phyloP scores from a whole-genome alignment of 2,888 invertebrate genomes.

The Desoria tigrina region DNA sequence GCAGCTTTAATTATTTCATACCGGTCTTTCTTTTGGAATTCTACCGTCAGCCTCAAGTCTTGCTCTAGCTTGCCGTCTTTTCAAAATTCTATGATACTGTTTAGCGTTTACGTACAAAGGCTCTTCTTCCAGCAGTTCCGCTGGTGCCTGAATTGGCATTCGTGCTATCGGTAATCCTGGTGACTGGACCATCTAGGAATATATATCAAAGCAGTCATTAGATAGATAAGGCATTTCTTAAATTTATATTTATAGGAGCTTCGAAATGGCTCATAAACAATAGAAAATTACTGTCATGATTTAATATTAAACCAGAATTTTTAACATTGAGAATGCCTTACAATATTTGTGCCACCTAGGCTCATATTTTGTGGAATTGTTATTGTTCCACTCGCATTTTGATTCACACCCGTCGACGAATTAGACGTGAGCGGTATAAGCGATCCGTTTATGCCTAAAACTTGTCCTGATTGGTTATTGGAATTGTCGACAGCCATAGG shows the following conservation, averaged over 20 bases:
- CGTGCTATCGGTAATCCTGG: constrained; percentile 56
- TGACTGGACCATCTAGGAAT: constrained; percentile 66
- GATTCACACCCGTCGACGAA: constrained; percentile 57
- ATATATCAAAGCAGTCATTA: no score
- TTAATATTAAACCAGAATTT: background rate
- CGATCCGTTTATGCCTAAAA: constrained; percentile 67
- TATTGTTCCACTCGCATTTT: constrained; percentile 56
- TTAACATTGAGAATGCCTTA: constrained; percentile 54
- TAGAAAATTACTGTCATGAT: constrained; percentile 53
- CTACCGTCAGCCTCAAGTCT: constrained; percentile 91
- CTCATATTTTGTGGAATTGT: constrained; percentile 63
- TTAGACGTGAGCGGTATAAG: constrained; percentile 68
- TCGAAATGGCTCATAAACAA: no score
- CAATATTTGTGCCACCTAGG: constrained; percentile 69
- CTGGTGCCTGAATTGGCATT: constrained; percentile 64
- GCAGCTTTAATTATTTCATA: constrained; percentile 57
- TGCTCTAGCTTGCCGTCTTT: constrained; percentile 89
- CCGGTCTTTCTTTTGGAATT: constrained; percentile 93
- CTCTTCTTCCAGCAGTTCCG: constrained; percentile 78
- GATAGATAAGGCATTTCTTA: no score
- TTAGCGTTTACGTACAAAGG: constrained; percentile 97
- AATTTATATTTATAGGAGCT: no score
- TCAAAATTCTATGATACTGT: constrained; percentile 94
- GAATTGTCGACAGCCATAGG: constrained; percentile 65
- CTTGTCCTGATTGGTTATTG: constrained; percentile 64